These are phyloP conservation scores for Denticeps clupeoides DNA, from an alignment of 2,797 vertebrate genomes.

Conservation along the genomic window DNA sequence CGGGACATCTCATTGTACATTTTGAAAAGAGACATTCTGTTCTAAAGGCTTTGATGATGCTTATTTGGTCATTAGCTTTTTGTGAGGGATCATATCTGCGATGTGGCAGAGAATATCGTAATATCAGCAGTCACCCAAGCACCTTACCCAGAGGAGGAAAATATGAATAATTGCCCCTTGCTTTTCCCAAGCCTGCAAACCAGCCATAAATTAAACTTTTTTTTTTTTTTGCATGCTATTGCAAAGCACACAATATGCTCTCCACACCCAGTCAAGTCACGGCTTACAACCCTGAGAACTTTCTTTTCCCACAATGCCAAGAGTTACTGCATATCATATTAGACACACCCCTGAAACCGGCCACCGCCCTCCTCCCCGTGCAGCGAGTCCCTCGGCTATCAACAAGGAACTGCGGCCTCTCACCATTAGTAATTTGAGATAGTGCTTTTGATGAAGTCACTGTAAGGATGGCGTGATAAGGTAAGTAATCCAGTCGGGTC, in stretches of 20 bases:
- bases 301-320: conserved; percentile 19
- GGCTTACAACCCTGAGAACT: conserved; percentile 13
- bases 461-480: conserved; percentile 22
- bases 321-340: conserved; percentile 15
- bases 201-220: too few relatives aligned
- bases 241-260: conserved; percentile 14
- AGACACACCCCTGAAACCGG: conserved; percentile 12
- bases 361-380: conserved; percentile 8
- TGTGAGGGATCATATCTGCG: too few relatives aligned
- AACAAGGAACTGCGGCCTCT: neutral
- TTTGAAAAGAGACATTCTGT: neutral
- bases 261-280: conserved; percentile 17
- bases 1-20: neutral
- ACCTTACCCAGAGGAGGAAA: too few relatives aligned
- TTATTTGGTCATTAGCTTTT: neutral
- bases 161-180: too few relatives aligned
- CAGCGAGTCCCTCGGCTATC: conserved; percentile 4
- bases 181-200: too few relatives aligned
- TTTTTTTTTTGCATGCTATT: neutral
- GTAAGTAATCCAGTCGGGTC: conserved; percentile 1
- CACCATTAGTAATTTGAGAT: conserved; percentile 8
- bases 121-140: too few relatives aligned
- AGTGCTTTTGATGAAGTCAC: conserved; percentile 18
- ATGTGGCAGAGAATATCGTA: too few relatives aligned
- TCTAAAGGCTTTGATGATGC: neutral